Evolutionary conservation across 2,888 invertebrate species (phyloP), one percentile per base, ranked within the genome.

Genomic region (Xanthia togata): DNA sequence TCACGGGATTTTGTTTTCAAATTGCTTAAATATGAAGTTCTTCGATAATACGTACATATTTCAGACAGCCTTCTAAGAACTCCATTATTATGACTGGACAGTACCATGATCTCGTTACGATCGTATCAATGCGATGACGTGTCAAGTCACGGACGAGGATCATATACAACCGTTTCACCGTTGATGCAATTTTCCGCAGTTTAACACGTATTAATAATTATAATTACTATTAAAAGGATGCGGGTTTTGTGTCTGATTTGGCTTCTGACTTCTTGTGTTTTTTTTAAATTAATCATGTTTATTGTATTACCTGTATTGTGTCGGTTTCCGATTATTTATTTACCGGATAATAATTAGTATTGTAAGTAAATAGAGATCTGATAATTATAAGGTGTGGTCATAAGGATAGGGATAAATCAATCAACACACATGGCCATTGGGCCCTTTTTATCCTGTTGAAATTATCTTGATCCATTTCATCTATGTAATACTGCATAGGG

Each of bases 131-230:
- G 65, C 47, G 68, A 72, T 85, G 73, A 84, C 78, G 87, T 78
- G 63, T 72, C 74, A 55, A 67, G 77, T 83, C 73, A 87, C 87
- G 84, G 87, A 86, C 70, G 76, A 76, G 68, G 72, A 60, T 81
- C 74, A 81, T 85, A 84, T 70, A 59, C 55, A 63, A 23, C 70
- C 41, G 81, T 81, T 90, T 83, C 78, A 81, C 84, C 72, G 76
- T 70, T 57, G 73, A 81, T 73, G 63, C 83, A 80, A 86, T 81
- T 85, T 84, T 79, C 81, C 76, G 68, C 82, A 73, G 79, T 84
- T 80, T 80, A 76, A 81, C 63, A 70, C 76, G 38, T 73, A 78
- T 86, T 82, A 82, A 64, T 55, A n/a, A n/a, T n/a, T n/a, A 60
- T 74, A 71, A 78, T 74, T 71, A 62, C 69, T 44, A 59, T 50